phyloP scores from a whole-genome alignment of 2,888 invertebrate species.

The Tupiocoris notatus region DNA sequence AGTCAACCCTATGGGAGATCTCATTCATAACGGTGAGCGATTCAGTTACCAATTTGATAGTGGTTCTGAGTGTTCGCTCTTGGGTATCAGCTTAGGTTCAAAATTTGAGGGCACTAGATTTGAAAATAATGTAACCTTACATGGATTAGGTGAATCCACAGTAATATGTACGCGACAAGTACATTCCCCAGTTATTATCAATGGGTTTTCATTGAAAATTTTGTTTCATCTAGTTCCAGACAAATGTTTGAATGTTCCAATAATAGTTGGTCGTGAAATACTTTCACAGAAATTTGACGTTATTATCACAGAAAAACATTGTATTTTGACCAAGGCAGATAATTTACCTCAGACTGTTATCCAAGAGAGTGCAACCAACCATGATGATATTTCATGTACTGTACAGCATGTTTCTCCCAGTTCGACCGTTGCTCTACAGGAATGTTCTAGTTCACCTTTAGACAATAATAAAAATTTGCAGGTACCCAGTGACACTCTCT shows the following conservation, averaged over 20 bases:
- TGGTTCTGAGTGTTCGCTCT: no score
- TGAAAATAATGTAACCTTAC: no score
- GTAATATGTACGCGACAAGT: no score
- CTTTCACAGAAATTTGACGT: background rate
- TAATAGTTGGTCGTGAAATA: conserved; percentile 3
- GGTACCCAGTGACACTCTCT: background rate
- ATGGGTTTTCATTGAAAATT: no score
- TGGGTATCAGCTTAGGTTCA: no score
- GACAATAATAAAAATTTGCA: background rate
- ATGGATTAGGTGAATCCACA: no score
- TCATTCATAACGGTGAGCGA: no score
- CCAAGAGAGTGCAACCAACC: conserved; percentile 15
- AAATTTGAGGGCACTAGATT: no score
- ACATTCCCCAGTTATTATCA: no score
- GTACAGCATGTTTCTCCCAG: conserved; percentile 2
- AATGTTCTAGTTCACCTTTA: background rate
- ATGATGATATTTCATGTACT: background rate
- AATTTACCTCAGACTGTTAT: background rate
- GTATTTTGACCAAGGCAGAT: background rate
- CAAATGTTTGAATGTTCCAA: conserved; percentile 1
- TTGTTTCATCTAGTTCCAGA: conserved; percentile 7
- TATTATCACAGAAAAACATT: background rate
- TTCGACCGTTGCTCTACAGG: conserved; percentile 9
- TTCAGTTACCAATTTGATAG: no score
- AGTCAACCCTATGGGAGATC: no score